A percentile compares a stretch with the other conserved stretches of the same genome.
Evolutionary conservation across 2,888 invertebrate genomes (phyloP).

Genomic region (Nezara viridula): DNA sequence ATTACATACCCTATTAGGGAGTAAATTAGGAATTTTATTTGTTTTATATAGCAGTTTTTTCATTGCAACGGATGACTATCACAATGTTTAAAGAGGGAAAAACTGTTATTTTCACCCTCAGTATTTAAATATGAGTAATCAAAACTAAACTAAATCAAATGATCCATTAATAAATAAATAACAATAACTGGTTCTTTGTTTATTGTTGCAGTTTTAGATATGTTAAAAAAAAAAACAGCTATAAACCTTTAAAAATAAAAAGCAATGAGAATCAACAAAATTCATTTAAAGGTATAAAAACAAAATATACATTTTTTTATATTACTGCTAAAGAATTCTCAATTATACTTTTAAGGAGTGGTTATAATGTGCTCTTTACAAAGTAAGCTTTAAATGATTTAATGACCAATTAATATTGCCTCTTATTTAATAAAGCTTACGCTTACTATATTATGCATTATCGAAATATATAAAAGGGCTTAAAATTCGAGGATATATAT

Average conservation of each 20-base stretch:
- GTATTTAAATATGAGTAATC: neutral
- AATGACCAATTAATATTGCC: neutral
- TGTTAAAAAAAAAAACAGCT: neutral
- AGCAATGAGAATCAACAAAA: neutral
- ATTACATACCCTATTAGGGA: neutral
- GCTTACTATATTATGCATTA: neutral
- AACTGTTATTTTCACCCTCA: neutral
- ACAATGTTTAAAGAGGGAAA: neutral
- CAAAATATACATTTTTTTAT: neutral
- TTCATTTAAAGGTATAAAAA: neutral
- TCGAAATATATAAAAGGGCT: neutral
- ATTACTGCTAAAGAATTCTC: neutral
- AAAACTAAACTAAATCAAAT: neutral
- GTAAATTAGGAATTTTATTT: neutral
- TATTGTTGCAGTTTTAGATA: neutral
- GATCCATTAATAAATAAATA: neutral
- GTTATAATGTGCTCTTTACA: neutral
- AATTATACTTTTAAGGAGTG: neutral
- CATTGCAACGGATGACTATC: neutral
- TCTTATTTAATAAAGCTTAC: neutral
- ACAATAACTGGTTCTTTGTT: no score
- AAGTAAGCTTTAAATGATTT: neutral
- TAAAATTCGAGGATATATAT: neutral
- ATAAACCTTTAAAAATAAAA: neutral
- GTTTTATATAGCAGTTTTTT: neutral